Evolutionary conservation across 2,113 vertebrate genomes (phyloP).

Genomic region (Hoplias malabaricus): DNA sequence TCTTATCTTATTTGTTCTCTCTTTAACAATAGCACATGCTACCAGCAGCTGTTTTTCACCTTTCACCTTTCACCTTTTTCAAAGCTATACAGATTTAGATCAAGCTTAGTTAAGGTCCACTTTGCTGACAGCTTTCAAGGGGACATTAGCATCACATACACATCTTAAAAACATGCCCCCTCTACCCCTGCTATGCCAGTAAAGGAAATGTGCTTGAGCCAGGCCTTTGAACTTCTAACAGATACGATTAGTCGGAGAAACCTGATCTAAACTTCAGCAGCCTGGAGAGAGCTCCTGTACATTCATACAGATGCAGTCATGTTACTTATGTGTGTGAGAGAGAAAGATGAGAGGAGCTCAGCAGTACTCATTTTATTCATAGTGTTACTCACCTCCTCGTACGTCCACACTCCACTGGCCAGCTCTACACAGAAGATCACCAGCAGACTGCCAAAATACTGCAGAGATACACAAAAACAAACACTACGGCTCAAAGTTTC

Average conservation of each 20-base stretch:
- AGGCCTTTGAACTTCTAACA: slow-evolving; percentile 35
- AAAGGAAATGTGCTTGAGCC: slow-evolving; percentile 30
- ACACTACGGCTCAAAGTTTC: not conserved
- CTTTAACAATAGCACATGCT: slow-evolving; percentile 39
- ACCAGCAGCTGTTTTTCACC: not conserved
- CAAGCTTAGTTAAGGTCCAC: not conserved
- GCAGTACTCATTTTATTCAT: slow-evolving; percentile 65
- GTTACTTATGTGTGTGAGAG: slow-evolving; percentile 29
- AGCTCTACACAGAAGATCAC: slow-evolving; percentile 95
- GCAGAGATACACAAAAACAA: slow-evolving; percentile 40
- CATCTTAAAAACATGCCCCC: not conserved
- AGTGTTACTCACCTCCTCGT: slow-evolving; percentile 81
- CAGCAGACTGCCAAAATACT: slow-evolving; percentile 95
- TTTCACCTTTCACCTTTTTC: not conserved
- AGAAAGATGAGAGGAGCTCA: slow-evolving; percentile 27
- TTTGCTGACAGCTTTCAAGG: slow-evolving; percentile 3
- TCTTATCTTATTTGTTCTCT: slow-evolving; percentile 33
- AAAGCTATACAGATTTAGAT: slow-evolving; percentile 20
- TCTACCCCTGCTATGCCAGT: not conserved
- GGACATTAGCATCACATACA: slow-evolving; percentile 7
- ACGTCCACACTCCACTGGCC: slow-evolving; percentile 95
- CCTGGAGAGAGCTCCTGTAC: not conserved
- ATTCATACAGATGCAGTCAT: not conserved
- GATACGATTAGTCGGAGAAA: slow-evolving; percentile 34
- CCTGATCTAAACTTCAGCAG: slow-evolving; percentile 1